Evolutionary conservation across 2,113 vertebrate species (phyloP).

Genomic region (Ailuropoda melanoleuca): DNA sequence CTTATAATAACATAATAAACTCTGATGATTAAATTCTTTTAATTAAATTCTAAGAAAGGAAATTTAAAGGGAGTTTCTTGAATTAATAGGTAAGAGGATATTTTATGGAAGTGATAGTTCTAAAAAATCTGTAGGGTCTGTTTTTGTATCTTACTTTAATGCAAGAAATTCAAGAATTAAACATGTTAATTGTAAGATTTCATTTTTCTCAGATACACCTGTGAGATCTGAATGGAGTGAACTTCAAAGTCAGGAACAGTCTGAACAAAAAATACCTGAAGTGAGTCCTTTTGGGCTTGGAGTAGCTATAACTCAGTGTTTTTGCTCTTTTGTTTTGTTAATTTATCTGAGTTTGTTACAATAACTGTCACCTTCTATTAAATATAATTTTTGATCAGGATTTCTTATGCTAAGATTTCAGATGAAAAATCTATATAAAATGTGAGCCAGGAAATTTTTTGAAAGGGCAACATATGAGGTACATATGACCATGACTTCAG

Average conservation of each 20-base stretch:
- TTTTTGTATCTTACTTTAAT: slow-evolving; percentile 31
- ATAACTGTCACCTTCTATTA: background rate
- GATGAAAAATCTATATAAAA: background rate
- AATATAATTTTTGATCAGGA: background rate
- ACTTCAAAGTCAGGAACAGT: slow-evolving; percentile 72
- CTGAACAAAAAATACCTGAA: slow-evolving; percentile 72
- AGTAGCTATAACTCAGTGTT: background rate
- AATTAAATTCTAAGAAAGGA: background rate
- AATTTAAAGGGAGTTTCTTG: background rate
- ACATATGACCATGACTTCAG: background rate
- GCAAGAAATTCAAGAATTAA: slow-evolving; percentile 21
- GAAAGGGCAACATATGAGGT: background rate
- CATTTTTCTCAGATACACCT: slow-evolving; percentile 82
- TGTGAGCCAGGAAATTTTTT: background rate
- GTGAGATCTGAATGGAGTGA: slow-evolving; percentile 84
- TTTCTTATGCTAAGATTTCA: slow-evolving; percentile 17
- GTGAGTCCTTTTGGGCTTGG: slow-evolving; percentile 75
- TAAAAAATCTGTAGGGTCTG: background rate
- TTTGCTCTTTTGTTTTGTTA: background rate
- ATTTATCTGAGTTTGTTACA: background rate
- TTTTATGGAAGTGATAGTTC: background rate
- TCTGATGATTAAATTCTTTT: background rate
- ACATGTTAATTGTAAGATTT: slow-evolving; percentile 69
- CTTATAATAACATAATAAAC: background rate
- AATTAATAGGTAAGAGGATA: background rate